Evolutionary conservation across 2,113 vertebrate species (phyloP).

Genomic region (Triplophysa dalaica): DNA sequence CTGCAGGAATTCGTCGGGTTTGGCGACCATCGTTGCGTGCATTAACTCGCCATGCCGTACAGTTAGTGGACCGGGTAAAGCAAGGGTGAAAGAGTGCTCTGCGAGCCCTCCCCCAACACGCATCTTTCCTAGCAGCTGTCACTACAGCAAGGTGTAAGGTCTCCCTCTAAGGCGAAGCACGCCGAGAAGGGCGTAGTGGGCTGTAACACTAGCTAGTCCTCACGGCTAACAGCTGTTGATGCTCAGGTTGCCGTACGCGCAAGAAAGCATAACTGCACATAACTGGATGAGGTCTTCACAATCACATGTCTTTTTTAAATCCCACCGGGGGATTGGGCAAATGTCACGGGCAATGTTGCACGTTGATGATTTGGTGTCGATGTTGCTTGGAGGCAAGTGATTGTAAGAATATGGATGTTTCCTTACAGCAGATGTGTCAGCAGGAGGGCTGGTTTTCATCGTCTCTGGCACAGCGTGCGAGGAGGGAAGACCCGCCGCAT

Average conservation of each 20-base stretch:
- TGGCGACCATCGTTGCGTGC: background rate
- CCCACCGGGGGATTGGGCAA: slow-evolving; percentile 15
- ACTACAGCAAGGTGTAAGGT: slow-evolving; percentile 25
- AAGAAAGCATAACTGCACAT: slow-evolving; percentile 62
- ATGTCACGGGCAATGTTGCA: background rate
- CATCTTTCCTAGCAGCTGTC: slow-evolving; percentile 41
- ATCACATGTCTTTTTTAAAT: slow-evolving; percentile 63
- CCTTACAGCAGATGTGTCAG: background rate
- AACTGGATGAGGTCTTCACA: slow-evolving; percentile 57
- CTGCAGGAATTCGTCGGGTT: background rate
- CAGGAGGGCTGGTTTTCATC: slow-evolving; percentile 1
- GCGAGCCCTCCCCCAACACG: background rate
- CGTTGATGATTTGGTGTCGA: background rate
- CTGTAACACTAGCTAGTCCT: slow-evolving; percentile 63
- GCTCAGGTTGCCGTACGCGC: slow-evolving; percentile 62
- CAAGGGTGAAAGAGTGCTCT: slow-evolving; percentile 17
- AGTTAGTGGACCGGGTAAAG: background rate
- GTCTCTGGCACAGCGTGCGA: slow-evolving; percentile 28
- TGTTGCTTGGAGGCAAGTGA: background rate
- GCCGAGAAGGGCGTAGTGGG: slow-evolving; percentile 21
- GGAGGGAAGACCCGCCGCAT: slow-evolving; percentile 46
- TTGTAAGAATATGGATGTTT: background rate
- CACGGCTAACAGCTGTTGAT: slow-evolving; percentile 66
- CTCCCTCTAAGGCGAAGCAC: slow-evolving; percentile 36
- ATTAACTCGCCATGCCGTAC: background rate